Evolutionary conservation across 2,113 vertebrate species (phyloP), one percentile per base, ranked within the genome.

Genomic region (Anguilla rostrata): DNA sequence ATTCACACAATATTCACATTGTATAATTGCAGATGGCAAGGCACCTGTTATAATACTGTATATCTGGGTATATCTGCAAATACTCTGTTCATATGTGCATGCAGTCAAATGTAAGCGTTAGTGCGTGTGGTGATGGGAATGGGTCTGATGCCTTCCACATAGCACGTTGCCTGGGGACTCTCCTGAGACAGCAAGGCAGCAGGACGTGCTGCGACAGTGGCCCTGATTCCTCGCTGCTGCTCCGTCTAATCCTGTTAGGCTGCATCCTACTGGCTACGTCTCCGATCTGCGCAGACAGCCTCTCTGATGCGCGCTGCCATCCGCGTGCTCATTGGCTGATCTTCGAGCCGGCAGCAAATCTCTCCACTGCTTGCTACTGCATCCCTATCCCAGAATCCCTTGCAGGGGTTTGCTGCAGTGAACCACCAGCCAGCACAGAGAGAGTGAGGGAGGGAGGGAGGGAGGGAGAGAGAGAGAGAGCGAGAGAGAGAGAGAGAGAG

Each of bases 361-460:
- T 95, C 86, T 39, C 92, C 86, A 91, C 93, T 92, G 95, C 95
- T 94, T 93, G 92, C 92, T 96, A 95, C 97, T 96, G 96, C 96
- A 95, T 96, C 96, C 93, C 93, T 90, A 96, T 96, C 93, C 96
- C 96, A 96, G 91, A 95, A 96, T 96, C 91, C 96, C 91, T 94
- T 95, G 96, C 96, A 92, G 88, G 34, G 90, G 46, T 92, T 94
- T 95, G 95, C 96, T 97, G 97, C 98, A 97, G 96, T 97, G 96
- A 96, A 95, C 93, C 95, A 94, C 93, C 94, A 92, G 71, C 71
- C 94, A 80, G 81, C 16, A n/a, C 16, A 85, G 12, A 39, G n/a
- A 39, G 60, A 20, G 75, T 39, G 57, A 49, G 9, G 87, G 95
- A 93, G 94, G 91, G 92, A 92, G 78, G 80, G 94, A 94, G 94